Base-by-base conservation (phyloP, 2,113 vertebrate genomes). In the Miniopterus natalensis region DNA sequence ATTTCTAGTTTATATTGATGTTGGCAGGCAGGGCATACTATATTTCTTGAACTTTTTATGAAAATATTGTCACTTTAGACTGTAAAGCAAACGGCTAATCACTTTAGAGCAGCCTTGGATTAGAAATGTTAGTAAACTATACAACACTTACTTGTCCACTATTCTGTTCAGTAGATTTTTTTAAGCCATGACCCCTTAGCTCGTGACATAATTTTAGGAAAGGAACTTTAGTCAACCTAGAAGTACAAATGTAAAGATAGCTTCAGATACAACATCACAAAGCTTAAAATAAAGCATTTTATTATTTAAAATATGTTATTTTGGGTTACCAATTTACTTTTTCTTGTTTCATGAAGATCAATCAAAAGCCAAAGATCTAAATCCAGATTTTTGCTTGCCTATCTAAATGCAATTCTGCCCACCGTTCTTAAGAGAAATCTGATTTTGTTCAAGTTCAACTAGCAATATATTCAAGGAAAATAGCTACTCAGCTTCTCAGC, bases 21-120 rank as follows among this genome's bases (percentile, higher is more conserved):
- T 53, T 53, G 13, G 0, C 2, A n/a, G 59, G 5, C 3, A 17
- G 11, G 4, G 6, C 4, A 59, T 40, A 8, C 8, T 65, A 5
- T 47, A 42, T 45, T 78, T 78, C 36, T 23, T n/a, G 17, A 86
- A 5, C 2, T 53, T 53, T 29, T 55, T 3, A 13, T 5, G 4
- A 25, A 83, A 40, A 5, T 27, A 86, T 17, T 51, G 1, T 70
- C 71, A 61, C 5, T 84, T 84, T 49, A 84, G 18, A 87, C 45
- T 68, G 1, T 47, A 47, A 70, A 75, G 10, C 0, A 40, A 18
- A 49, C 45, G 29, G 5, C 6, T 47, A 8, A 27, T 6, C 21
- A 77, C n/a, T 49, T 45, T 55, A 84, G 51, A 36, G 13, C 11
- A 51, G 25, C 12, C 18, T 21, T 0, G 3, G 21, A 9, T 71